These are phyloP conservation scores for Sarcophaga bullata DNA, from an alignment of 1,140 invertebrate species.

Conservation along the genomic window DNA sequence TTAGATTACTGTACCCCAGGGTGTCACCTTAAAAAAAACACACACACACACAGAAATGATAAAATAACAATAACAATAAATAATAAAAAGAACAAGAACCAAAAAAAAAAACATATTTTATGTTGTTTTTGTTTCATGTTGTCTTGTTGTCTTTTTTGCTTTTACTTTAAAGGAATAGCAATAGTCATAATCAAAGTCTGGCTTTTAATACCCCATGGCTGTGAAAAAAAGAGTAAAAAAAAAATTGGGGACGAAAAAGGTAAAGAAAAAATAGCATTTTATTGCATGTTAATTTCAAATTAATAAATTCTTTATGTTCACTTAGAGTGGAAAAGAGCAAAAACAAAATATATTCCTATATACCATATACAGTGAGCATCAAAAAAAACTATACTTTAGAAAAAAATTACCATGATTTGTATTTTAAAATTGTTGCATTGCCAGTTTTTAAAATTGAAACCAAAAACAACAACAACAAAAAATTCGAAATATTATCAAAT, in stretches of 20 bases:
- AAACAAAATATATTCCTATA: no score
- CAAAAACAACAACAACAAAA: no score
- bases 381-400: no score
- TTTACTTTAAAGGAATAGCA: background rate
- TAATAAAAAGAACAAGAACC: background rate
- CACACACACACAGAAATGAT: background rate
- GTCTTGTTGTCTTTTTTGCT: background rate
- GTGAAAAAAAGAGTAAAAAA: background rate
- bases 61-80: background rate
- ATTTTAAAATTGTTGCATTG: no score
- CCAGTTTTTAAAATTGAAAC: no score
- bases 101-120: no score
- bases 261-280: background rate
- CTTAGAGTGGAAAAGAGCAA: no score
- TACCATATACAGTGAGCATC: no score
- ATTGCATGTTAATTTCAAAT: constrained; percentile 15
- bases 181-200: background rate
- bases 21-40: background rate
- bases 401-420: no score
- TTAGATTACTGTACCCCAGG: constrained; percentile 26
- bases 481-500: no score
- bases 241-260: no score
- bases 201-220: constrained; percentile 19
- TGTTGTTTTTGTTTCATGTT: no score
- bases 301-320: background rate